A percentile compares a stretch with the other conserved stretches of the same genome.
Conservation (phyloP, 2,113 vertebrate species). For the Phylloscopus trochilus region DNA sequence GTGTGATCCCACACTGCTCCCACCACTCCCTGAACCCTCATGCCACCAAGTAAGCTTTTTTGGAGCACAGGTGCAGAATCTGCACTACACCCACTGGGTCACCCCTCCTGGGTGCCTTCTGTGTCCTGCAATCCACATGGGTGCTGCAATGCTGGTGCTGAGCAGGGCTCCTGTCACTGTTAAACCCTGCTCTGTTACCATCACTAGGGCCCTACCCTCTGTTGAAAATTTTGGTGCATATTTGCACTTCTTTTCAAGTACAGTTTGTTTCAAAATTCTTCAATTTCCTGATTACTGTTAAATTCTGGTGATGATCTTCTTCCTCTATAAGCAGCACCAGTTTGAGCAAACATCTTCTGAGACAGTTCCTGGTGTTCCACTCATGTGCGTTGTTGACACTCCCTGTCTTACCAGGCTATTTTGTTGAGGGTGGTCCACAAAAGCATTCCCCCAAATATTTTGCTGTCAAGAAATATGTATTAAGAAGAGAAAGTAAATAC, state of each 20-base stretch:
- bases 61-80: neutral
- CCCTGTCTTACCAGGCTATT: neutral
- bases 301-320: neutral
- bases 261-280: neutral
- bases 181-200: neutral
- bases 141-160: neutral
- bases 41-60: neutral
- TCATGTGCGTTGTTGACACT: neutral
- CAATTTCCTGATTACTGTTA: neutral
- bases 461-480: neutral
- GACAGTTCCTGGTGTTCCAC: neutral
- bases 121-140: neutral
- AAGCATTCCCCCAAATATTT: neutral
- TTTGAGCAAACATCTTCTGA: neutral
- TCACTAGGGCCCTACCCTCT: neutral
- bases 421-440: neutral
- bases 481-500: neutral
- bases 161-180: neutral
- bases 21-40: neutral
- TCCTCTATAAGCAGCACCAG: neutral
- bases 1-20: neutral
- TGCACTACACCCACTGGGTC: neutral
- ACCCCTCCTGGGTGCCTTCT: accelerated
- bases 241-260: neutral
- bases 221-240: neutral